These are phyloP conservation scores for Rafetus swinhoei DNA, from an alignment of 2,113 vertebrate genomes.

Conservation along the genomic window DNA sequence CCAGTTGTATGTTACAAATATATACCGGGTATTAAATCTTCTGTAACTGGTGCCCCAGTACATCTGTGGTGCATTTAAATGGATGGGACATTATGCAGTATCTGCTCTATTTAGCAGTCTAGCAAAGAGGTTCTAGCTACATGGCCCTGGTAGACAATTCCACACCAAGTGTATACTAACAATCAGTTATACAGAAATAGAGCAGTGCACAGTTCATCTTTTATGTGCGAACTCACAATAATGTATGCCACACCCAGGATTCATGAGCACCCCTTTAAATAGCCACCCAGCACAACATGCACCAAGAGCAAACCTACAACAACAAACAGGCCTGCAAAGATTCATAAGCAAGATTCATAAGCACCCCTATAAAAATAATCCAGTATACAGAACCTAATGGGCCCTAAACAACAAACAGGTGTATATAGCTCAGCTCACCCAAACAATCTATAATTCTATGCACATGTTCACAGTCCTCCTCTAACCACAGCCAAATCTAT, in stretches of 20 bases:
- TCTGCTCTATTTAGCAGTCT: neutral
- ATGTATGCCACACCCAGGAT: neutral
- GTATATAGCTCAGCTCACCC: neutral
- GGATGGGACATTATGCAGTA: neutral
- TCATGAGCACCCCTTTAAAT: neutral
- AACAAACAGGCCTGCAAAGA: neutral
- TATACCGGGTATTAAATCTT: accelerated
- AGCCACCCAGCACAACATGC: neutral
- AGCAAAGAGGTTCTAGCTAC: neutral
- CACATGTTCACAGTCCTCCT: neutral
- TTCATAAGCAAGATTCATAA: neutral
- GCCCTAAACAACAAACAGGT: neutral
- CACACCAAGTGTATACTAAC: neutral
- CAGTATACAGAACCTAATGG: neutral
- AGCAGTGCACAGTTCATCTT: neutral
- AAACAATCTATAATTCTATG: neutral
- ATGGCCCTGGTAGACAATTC: neutral
- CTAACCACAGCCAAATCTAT: neutral
- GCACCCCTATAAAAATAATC: neutral
- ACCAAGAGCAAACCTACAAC: neutral
- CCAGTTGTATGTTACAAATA: neutral
- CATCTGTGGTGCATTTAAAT: neutral
- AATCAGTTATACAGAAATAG: neutral
- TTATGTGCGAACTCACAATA: neutral
- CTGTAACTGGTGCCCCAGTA: neutral